phyloP scores from a whole-genome alignment of 1,140 invertebrate genomes.

The Pseudomyrmex gracilis region DNA sequence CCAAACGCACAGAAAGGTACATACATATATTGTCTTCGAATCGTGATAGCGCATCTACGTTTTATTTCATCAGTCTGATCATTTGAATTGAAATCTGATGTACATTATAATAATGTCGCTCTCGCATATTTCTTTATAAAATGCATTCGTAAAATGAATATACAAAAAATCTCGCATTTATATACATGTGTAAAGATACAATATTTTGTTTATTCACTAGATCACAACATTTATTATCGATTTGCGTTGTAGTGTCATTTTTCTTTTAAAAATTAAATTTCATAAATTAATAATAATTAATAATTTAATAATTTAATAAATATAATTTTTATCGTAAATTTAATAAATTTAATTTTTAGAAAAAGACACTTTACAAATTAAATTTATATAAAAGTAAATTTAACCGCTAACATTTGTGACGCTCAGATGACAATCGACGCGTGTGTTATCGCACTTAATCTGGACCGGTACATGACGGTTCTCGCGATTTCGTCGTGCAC shows the following conservation, averaged over 20 bases:
- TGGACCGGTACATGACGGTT: no score
- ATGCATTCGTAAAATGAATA: neutral
- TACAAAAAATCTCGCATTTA: neutral
- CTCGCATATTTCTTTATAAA: neutral
- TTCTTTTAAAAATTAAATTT: no score
- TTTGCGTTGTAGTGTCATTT: neutral
- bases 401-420: slow-evolving; percentile 25
- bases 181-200: neutral
- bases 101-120: neutral
- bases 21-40: slow-evolving; percentile 23
- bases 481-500: neutral
- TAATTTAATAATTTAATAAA: no score
- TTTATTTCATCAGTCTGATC: no score
- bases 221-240: neutral
- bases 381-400: no score
- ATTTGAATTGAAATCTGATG: slow-evolving; percentile 25
- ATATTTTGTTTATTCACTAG: neutral
- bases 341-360: no score
- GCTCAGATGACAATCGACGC: slow-evolving; percentile 3
- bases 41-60: slow-evolving; percentile 31
- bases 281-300: no score
- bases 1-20: slow-evolving; percentile 42
- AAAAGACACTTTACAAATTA: no score
- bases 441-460: slow-evolving; percentile 29
- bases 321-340: no score